Percentiles rank a stretch among this genome's conserved stretches.
phyloP scores from a whole-genome alignment of 2,888 invertebrate species.

The Nycteola revayana region DNA sequence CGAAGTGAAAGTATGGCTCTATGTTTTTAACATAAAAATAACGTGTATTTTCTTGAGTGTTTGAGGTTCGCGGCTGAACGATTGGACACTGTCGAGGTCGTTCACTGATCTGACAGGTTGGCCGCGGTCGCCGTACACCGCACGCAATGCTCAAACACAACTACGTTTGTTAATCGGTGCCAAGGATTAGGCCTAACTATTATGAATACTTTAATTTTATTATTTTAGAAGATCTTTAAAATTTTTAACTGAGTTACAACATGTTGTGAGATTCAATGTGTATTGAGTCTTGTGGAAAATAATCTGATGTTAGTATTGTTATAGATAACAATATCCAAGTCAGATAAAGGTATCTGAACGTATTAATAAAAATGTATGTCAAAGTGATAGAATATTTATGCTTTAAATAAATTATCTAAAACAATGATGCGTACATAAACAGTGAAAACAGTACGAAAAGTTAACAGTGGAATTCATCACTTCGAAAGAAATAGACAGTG shows the following conservation, averaged over 20 bases:
- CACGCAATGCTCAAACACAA: constrained; percentile 42
- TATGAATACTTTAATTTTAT: constrained; percentile 14
- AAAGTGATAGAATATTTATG: constrained; percentile 34
- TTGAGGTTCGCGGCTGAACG: constrained; percentile 44
- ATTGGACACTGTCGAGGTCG: constrained; percentile 68
- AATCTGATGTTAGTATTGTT: constrained; percentile 47
- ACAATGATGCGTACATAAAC: too few relatives aligned
- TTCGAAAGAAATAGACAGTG: constrained; percentile 25
- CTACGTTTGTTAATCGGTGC: constrained; percentile 46
- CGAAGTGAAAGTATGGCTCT: constrained; percentile 36
- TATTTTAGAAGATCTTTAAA: too few relatives aligned
- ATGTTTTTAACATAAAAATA: constrained; percentile 32
- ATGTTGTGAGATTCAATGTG: too few relatives aligned
- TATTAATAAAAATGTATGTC: constrained; percentile 44
- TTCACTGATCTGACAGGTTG: constrained; percentile 72
- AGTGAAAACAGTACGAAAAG: too few relatives aligned
- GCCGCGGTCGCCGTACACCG: constrained; percentile 44
- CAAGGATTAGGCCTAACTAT: constrained; percentile 51
- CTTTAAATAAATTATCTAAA: too few relatives aligned
- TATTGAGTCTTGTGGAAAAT: constrained; percentile 37
- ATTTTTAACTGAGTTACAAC: too few relatives aligned
- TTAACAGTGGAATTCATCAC: not conserved
- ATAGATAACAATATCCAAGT: constrained; percentile 53
- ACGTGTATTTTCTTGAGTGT: constrained; percentile 47
- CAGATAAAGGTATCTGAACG: constrained; percentile 57